Base-by-base conservation (phyloP, 2,113 vertebrate species). In the Cavia aperea region DNA sequence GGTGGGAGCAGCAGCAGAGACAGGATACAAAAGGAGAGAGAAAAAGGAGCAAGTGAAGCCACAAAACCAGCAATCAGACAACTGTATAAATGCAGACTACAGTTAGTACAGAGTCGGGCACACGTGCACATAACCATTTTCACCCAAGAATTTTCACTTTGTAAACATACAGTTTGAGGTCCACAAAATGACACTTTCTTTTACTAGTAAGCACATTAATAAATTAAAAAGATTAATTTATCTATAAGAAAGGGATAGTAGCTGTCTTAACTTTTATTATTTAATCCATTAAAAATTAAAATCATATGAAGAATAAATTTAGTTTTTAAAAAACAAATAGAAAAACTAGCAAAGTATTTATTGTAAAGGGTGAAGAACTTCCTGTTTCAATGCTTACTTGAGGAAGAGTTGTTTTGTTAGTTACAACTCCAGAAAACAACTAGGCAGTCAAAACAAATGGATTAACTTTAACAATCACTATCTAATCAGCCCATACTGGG, bases 11-110 rank as follows among this genome's bases (percentile, higher is more conserved):
- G 98, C 98, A 97, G 98, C 98, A 97, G 97, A 98, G 98, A 98
- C 97, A 98, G 97, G 97, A 97, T 97, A 98, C 97, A 98, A 97
- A 98, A 97, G 97, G 97, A 97, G 97, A 98, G 98, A 98, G 98
- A 98, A 98, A 98, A 98, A 98, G 98, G 98, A 98, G 98, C 98
- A 97, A 98, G 98, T 98, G 98, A 98, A 99, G 98, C 98, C 98
- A 98, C 97, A 98, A 98, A 98, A 98, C 97, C 98, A 98, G 98
- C 98, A 98, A 97, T 98, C 98, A 97, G 97, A 98, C 97, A 97
- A 97, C 97, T 94, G 97, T 95, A 97, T 96, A 96, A 97, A 98
- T 39, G 97, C 92, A 97, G 97, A 97, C 97, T 97, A 98, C 92
- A 97, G 98, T 98, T 98, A 98, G 98, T 98, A 97, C 97, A 98